These are phyloP conservation scores for Macrobrachium nipponense DNA, from an alignment of 1,140 invertebrate species.

Conservation along the genomic window DNA sequence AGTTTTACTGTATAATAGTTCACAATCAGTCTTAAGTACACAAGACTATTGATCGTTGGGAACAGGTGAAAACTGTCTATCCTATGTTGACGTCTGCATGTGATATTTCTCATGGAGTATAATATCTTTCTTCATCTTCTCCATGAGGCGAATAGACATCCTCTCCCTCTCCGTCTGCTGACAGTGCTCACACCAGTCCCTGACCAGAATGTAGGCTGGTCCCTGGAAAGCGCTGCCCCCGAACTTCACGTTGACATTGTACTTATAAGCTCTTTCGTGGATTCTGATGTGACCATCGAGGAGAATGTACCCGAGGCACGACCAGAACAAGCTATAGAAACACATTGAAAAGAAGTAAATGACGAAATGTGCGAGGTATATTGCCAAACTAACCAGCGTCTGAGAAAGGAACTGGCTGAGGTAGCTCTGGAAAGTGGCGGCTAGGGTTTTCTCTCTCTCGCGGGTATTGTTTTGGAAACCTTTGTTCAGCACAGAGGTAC, in stretches of 20 bases:
- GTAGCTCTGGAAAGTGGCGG: background rate
- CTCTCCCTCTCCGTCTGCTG: slow-evolving; percentile 15
- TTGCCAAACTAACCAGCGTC: background rate
- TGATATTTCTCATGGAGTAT: background rate
- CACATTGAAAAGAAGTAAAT: slow-evolving; percentile 32
- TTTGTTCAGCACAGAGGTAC: slow-evolving; percentile 2
- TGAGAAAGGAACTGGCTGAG: background rate
- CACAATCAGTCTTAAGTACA: no score
- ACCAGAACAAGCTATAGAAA: slow-evolving; percentile 36
- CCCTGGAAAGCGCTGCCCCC: slow-evolving; percentile 40
- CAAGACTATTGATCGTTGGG: no score
- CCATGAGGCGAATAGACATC: slow-evolving; percentile 25
- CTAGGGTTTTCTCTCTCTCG: background rate
- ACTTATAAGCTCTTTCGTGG: slow-evolving; percentile 30
- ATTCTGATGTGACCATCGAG: slow-evolving; percentile 30
- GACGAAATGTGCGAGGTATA: slow-evolving; percentile 17
- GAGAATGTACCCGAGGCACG: slow-evolving; percentile 16
- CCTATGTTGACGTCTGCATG: no score
- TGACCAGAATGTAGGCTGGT: slow-evolving; percentile 13
- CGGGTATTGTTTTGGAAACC: background rate
- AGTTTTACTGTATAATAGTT: no score
- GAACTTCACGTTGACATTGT: slow-evolving; percentile 23
- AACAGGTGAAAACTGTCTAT: no score
- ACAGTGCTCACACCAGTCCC: slow-evolving; percentile 44
- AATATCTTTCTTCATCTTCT: slow-evolving; percentile 41